Conservation (phyloP, 2,113 vertebrate species). For the Albula goreensis region DNA sequence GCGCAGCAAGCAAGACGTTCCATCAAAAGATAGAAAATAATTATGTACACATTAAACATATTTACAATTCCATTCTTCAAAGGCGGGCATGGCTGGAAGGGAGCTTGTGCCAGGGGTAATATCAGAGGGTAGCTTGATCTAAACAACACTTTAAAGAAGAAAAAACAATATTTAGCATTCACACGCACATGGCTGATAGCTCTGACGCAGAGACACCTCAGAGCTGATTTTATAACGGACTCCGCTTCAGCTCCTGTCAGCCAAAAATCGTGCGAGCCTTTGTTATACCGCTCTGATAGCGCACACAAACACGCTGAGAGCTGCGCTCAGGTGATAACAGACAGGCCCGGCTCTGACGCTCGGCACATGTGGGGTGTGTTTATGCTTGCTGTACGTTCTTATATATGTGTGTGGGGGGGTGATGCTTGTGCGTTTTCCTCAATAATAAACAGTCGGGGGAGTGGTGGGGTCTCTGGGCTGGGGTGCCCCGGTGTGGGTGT, state of each 20-base stretch:
- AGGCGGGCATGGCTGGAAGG: neutral
- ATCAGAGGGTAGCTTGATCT: neutral
- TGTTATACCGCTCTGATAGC: neutral
- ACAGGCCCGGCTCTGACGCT: neutral
- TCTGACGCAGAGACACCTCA: neutral
- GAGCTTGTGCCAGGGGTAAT: neutral
- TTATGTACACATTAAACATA: neutral
- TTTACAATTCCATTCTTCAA: neutral
- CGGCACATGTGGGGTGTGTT: neutral
- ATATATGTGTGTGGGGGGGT: neutral
- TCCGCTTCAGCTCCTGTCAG: neutral
- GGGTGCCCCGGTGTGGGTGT: no score
- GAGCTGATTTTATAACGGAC: neutral
- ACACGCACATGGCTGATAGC: neutral
- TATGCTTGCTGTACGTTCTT: neutral
- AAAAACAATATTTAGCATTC: neutral
- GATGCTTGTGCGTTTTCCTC: neutral
- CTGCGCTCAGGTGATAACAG: neutral
- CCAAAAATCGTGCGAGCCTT: neutral
- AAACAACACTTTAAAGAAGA: neutral
- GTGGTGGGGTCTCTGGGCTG: neutral
- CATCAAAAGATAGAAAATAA: neutral
- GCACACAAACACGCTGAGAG: neutral
- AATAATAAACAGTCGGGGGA: slow-evolving; percentile 7
- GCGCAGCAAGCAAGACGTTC: neutral